A percentile compares a stretch with the other conserved stretches of the same genome.
Evolutionary conservation across 2,797 vertebrate species (phyloP).

Genomic region (Coccyzus lansbergi): DNA sequence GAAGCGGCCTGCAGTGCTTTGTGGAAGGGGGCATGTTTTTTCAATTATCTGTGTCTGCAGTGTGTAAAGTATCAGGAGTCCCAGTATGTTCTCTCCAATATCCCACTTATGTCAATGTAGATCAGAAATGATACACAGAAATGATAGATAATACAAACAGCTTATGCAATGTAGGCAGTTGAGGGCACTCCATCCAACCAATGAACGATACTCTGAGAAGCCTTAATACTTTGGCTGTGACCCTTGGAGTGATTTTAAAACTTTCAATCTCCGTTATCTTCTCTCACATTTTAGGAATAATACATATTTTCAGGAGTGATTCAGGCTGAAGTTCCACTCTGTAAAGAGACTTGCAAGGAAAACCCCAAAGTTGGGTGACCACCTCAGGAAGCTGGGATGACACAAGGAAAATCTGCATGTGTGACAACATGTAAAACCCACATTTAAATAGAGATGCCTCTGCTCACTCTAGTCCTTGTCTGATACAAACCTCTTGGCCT

Average conservation of each 20-base stretch:
- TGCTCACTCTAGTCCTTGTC: not conserved
- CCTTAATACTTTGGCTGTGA: not conserved
- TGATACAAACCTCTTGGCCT: not conserved
- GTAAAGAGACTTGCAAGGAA: not conserved
- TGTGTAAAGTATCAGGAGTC: not conserved
- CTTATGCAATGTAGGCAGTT: not conserved
- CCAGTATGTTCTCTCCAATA: not conserved
- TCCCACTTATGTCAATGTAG: not conserved
- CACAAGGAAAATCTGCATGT: not conserved
- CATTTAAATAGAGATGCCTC: not conserved
- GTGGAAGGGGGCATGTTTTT: slow-evolving; percentile 13
- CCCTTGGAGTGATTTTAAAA: not conserved
- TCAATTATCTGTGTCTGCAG: slow-evolving; percentile 12
- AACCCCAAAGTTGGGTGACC: not conserved
- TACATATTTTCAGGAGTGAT: not conserved
- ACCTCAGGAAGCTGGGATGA: not conserved
- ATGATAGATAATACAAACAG: not conserved
- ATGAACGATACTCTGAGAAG: not conserved
- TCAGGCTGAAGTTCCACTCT: not conserved
- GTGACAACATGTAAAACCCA: rapidly evolving
- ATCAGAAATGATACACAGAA: slow-evolving; percentile 7
- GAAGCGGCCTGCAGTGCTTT: slow-evolving; percentile 23
- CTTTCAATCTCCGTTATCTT: not conserved
- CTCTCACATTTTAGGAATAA: not conserved
- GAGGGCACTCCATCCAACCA: not conserved